phyloP scores from a whole-genome alignment of 2,113 vertebrate species.

The Spilogale gracilis region DNA sequence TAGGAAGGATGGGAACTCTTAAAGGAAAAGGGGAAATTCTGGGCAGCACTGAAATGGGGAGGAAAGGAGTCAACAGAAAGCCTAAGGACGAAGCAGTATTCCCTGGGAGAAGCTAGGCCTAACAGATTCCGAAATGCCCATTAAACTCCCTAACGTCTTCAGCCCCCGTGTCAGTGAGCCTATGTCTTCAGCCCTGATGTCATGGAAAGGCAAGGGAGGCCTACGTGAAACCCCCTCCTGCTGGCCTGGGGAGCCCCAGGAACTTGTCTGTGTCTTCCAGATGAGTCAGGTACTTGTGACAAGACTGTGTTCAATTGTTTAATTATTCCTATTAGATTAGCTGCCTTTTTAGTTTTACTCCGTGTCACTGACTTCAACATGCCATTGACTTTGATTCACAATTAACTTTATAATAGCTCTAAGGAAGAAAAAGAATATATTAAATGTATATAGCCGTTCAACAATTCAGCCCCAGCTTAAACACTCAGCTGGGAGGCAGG shows the following conservation, averaged over 20 bases:
- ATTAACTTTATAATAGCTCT: neutral
- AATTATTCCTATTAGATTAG: neutral
- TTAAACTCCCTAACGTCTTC: neutral
- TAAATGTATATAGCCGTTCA: neutral
- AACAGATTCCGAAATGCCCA: neutral
- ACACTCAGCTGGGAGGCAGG: neutral
- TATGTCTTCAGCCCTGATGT: neutral
- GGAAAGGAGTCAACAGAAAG: neutral
- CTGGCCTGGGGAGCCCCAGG: neutral
- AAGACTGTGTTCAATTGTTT: neutral
- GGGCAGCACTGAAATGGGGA: neutral
- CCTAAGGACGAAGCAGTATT: neutral
- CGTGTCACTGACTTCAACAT: neutral
- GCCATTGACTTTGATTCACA: neutral
- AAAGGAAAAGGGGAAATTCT: neutral
- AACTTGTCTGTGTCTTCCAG: neutral
- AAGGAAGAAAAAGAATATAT: neutral
- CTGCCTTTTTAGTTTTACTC: neutral
- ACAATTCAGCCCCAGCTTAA: neutral
- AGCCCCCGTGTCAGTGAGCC: neutral
- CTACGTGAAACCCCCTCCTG: neutral
- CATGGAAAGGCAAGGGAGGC: neutral
- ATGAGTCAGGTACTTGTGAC: neutral
- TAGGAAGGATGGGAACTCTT: neutral
- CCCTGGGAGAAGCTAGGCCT: neutral